Evolutionary conservation across 1,140 invertebrate genomes (phyloP).

Genomic region (Dendrolimus kikuchii): DNA sequence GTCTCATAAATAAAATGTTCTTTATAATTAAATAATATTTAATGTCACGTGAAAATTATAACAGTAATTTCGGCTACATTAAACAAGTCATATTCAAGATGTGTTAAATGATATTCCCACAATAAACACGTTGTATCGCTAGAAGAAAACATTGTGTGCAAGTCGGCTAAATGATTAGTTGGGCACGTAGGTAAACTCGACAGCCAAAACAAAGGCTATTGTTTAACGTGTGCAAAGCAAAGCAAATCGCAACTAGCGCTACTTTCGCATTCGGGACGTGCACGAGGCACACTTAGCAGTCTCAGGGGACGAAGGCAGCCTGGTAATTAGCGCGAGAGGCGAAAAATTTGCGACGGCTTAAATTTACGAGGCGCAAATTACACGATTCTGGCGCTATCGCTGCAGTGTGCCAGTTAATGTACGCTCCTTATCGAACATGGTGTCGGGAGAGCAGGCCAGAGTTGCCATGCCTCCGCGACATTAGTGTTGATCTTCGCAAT

Average conservation of each 20-base stretch:
- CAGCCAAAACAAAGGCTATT: slow-evolving; percentile 66
- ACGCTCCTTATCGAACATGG: slow-evolving; percentile 60
- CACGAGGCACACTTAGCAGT: slow-evolving; percentile 63
- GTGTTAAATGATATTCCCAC: background rate
- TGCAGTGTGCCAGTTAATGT: slow-evolving; percentile 61
- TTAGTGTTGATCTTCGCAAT: no score
- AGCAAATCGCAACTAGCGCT: slow-evolving; percentile 44
- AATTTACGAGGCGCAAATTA: slow-evolving; percentile 71
- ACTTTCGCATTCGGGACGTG: slow-evolving; percentile 62
- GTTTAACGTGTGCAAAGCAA: slow-evolving; percentile 46
- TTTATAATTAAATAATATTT: no score
- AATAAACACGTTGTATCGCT: background rate
- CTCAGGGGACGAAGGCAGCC: slow-evolving; percentile 59
- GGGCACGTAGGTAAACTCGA: slow-evolving; percentile 56
- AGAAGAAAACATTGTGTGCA: slow-evolving; percentile 15
- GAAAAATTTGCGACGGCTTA: slow-evolving; percentile 68
- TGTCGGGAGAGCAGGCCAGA: slow-evolving; percentile 16
- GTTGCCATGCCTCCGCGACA: background rate
- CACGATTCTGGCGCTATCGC: slow-evolving; percentile 62
- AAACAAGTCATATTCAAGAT: background rate
- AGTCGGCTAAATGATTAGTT: slow-evolving; percentile 42
- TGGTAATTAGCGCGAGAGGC: slow-evolving; percentile 67
- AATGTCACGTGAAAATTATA: no score
- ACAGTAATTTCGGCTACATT: no score
- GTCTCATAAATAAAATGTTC: no score